Evolutionary conservation across 2,888 invertebrate species (phyloP), one percentile per base, ranked within the genome.

Genomic region (Chloroclysta siterata): DNA sequence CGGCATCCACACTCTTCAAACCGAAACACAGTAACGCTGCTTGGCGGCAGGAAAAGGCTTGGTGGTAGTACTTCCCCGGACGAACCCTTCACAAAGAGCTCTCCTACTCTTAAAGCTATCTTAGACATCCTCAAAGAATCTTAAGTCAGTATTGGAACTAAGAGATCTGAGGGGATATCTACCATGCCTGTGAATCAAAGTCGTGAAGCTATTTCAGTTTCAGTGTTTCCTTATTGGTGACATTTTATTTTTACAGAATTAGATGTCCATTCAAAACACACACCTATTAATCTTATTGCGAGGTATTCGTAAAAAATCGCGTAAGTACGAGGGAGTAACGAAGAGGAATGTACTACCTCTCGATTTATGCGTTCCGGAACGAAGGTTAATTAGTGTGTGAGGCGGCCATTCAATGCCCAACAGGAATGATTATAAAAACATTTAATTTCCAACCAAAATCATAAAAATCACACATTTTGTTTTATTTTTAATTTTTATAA

Each of bases 351-450:
- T 83, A 82, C 81, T 77, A 72, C 41, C 74, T 71, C 76, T 76
- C 76, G 81, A 88, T 87, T 85, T 88, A 85, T 88, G 84, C 76
- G 80, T 83, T 84, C 72, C 81, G 80, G 83, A 81, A 84, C 81
- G 78, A 77, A 83, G 87, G 84, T 87, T 87, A 88, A 89, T 88
- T 89, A 88, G 85, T 81, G 72, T 73, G 71, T 65, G 73, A 68
- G 78, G 65, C 39, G 11, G 68, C 76, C 70, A 78, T 80, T 73
- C 83, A 81, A 70, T 61, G 51, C n/a, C 28, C 77, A 73, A 77
- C 48, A 7, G 44, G 13, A 17, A 8, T 42, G 3, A 8, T 11
- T 39, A 39, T 1, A 36, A 11, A 36, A 36, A 11, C 36, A 36
- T 39, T 39, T 10, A 11, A 39, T 39, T 39, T 39, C 3, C 2